These are phyloP conservation scores for Hippocampus zosterae DNA, from an alignment of 2,113 vertebrate species.

Conservation along the genomic window DNA sequence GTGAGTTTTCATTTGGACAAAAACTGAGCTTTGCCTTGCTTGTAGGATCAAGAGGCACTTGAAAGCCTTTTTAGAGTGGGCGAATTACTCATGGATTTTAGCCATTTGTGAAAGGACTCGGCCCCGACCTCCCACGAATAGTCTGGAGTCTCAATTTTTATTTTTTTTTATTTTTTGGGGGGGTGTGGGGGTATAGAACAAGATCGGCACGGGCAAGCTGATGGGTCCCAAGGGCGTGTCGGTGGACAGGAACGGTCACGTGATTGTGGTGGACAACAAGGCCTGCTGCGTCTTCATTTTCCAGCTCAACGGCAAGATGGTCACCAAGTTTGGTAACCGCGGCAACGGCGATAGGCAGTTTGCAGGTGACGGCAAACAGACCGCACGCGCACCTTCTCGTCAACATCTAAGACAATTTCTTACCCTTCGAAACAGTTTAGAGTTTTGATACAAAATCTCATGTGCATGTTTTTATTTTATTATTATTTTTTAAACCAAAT, in stretches of 20 bases:
- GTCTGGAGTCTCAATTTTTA: background rate
- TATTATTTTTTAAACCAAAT: too few relatives aligned
- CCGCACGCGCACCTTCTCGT: background rate
- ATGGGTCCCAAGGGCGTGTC: constrained; percentile 98
- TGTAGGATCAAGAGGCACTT: too few relatives aligned
- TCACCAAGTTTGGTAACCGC: constrained; percentile 93
- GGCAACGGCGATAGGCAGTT: constrained; percentile 97
- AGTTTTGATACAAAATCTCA: too few relatives aligned
- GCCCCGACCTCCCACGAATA: background rate
- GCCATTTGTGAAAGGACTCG: too few relatives aligned
- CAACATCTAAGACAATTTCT: too few relatives aligned
- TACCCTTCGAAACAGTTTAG: too few relatives aligned
- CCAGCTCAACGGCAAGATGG: constrained; percentile 92
- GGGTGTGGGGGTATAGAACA: constrained; percentile 72
- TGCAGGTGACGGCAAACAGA: constrained; percentile 81
- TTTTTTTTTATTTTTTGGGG: background rate
- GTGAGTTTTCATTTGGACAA: too few relatives aligned
- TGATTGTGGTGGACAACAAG: constrained; percentile 98
- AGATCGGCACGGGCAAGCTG: constrained; percentile 93
- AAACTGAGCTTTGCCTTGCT: too few relatives aligned
- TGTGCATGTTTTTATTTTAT: too few relatives aligned
- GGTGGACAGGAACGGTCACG: constrained; percentile 91
- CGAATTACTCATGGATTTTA: too few relatives aligned
- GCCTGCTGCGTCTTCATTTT: constrained; percentile 97
- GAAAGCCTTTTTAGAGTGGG: too few relatives aligned